phyloP scores from a whole-genome alignment of 2,113 vertebrate genomes.

The Hemiscyllium ocellatum region DNA sequence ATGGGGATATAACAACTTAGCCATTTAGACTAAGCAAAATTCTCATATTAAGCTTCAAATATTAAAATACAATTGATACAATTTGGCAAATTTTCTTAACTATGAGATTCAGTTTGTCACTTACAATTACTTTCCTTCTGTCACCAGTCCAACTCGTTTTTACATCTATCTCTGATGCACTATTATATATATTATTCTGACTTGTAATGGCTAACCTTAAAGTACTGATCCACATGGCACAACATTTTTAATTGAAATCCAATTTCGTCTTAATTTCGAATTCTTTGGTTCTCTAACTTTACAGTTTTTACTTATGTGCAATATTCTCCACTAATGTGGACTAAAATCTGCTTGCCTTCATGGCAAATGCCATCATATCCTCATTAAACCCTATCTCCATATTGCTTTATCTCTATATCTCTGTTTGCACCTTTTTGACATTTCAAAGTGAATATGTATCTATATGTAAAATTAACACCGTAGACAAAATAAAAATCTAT shows the following conservation, averaged over 20 bases:
- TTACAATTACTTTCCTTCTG: background rate
- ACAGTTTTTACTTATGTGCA: background rate
- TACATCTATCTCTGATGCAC: background rate
- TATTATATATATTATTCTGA: background rate
- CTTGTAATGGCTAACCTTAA: background rate
- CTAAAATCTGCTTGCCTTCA: background rate
- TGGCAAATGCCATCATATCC: background rate
- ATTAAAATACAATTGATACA: background rate
- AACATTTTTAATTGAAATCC: background rate
- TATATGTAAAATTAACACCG: background rate
- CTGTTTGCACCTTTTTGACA: background rate
- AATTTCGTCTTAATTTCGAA: background rate
- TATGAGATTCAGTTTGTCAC: background rate
- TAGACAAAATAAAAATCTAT: background rate
- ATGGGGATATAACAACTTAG: background rate
- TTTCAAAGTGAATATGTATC: background rate
- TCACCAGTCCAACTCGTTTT: slow-evolving; percentile 18
- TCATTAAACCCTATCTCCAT: background rate
- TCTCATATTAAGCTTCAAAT: background rate
- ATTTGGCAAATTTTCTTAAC: background rate
- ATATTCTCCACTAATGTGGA: background rate
- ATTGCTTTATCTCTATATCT: background rate
- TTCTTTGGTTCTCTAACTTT: background rate
- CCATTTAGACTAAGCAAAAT: background rate
- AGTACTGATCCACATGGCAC: background rate